Conservation (phyloP, 2,113 vertebrate genomes). For the Laticauda colubrina region DNA sequence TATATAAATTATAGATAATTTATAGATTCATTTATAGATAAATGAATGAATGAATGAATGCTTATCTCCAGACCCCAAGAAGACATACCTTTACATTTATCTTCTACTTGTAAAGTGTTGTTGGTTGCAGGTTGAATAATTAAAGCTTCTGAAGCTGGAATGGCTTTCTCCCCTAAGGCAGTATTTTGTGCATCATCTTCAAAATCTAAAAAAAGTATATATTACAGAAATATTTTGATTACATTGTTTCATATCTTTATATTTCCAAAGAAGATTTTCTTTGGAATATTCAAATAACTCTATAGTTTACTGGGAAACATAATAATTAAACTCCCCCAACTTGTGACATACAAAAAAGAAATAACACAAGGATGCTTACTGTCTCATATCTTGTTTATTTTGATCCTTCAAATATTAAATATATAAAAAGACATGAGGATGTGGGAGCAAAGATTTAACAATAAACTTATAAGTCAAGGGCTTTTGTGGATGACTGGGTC, state of each 20-base stretch:
- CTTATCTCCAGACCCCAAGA: background rate
- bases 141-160: slow-evolving; percentile 38
- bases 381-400: background rate
- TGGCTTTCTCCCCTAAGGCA: slow-evolving; percentile 49
- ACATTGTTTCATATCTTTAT: background rate
- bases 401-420: background rate
- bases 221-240: slow-evolving; percentile 5
- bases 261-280: background rate
- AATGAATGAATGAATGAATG: too few species aligned
- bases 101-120: slow-evolving; percentile 50
- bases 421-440: background rate
- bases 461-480: background rate
- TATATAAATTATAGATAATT: background rate
- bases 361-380: background rate
- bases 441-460: background rate
- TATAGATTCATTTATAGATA: background rate
- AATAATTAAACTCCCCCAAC: background rate
- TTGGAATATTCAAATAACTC: background rate
- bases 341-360: background rate
- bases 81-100: slow-evolving; percentile 61
- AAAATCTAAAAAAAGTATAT: slow-evolving; percentile 47
- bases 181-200: slow-evolving; percentile 41
- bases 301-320: background rate
- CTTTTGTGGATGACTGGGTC: background rate
- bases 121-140: slow-evolving; percentile 37